phyloP scores from a whole-genome alignment of 1,140 invertebrate genomes.

The Plutomurus gul region DNA sequence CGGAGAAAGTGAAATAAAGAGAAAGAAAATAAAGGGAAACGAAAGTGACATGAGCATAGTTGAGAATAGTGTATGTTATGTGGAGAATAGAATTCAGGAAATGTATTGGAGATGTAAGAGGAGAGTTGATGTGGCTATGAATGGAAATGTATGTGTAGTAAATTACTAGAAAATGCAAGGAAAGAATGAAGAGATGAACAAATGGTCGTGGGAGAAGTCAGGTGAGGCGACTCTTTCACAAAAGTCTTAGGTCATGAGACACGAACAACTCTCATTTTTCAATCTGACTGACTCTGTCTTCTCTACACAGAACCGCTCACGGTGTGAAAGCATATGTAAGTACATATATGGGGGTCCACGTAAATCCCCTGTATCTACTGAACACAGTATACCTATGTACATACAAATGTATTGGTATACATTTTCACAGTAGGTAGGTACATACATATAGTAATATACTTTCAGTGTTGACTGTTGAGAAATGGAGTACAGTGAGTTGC shows the following conservation, averaged over 20 bases:
- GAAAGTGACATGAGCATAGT: background rate
- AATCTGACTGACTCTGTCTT: conserved; percentile 39
- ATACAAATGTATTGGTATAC: too few relatives aligned
- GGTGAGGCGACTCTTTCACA: conserved; percentile 38
- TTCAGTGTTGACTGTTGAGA: too few relatives aligned
- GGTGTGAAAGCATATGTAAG: too few relatives aligned
- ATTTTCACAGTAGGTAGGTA: too few relatives aligned
- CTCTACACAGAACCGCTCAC: too few relatives aligned
- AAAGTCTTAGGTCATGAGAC: conserved; percentile 22
- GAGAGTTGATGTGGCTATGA: background rate
- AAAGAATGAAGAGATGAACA: conserved; percentile 39
- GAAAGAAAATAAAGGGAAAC: background rate
- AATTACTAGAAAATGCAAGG: conserved; percentile 7
- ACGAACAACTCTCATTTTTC: conserved; percentile 52
- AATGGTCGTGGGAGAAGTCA: conserved; percentile 52
- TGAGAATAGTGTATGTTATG: background rate
- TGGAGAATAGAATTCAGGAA: background rate
- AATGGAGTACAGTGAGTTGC: too few relatives aligned
- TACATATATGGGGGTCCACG: too few relatives aligned
- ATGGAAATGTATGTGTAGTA: background rate
- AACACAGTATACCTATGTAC: too few relatives aligned
- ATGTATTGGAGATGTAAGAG: conserved; percentile 5
- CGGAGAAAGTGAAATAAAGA: background rate
- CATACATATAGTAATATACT: too few relatives aligned
- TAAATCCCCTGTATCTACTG: too few relatives aligned